A percentile compares a stretch with the other conserved stretches of the same genome.
These are phyloP conservation scores for Bryconaethiops microstoma DNA, from an alignment of 2,797 vertebrate genomes.

Conservation along the genomic window DNA sequence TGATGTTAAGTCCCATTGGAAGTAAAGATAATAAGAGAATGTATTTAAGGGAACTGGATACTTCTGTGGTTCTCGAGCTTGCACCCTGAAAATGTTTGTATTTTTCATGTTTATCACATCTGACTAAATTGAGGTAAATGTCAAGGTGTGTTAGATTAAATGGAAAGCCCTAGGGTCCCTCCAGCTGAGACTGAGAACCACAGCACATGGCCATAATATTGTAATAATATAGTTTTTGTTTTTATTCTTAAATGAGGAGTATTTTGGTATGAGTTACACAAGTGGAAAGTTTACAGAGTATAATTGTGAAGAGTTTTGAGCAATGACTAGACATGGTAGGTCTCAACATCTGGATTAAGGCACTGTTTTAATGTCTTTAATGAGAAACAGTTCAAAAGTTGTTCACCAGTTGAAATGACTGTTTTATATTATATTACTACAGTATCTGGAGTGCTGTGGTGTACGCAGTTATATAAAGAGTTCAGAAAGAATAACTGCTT, in stretches of 20 bases:
- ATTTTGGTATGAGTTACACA: conserved; percentile 31
- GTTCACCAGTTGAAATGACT: not conserved
- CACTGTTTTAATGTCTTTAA: conserved; percentile 17
- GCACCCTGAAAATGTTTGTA: not conserved
- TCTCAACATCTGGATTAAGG: not conserved
- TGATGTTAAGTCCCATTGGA: conserved; percentile 1
- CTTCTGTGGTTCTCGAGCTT: not conserved
- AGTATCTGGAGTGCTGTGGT: not conserved
- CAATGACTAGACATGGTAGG: not conserved
- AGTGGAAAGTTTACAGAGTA: conserved; percentile 38
- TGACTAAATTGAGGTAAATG: not conserved
- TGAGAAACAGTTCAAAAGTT: not conserved
- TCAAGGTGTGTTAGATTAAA: not conserved
- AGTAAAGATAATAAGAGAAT: conserved; percentile 14
- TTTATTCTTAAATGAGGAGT: conserved; percentile 18
- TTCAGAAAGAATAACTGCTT: not conserved
- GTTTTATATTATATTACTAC: conserved; percentile 17
- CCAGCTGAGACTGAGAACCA: not conserved
- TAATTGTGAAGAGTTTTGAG: conserved; percentile 29
- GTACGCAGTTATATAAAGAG: not conserved
- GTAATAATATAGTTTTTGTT: conserved; percentile 3
- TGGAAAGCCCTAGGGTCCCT: not conserved
- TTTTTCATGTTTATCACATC: not conserved
- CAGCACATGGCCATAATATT: conserved; percentile 16
- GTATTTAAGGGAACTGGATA: not conserved